Evolutionary conservation across 2,113 vertebrate species (phyloP).

Genomic region (Apaloderma vittatum): DNA sequence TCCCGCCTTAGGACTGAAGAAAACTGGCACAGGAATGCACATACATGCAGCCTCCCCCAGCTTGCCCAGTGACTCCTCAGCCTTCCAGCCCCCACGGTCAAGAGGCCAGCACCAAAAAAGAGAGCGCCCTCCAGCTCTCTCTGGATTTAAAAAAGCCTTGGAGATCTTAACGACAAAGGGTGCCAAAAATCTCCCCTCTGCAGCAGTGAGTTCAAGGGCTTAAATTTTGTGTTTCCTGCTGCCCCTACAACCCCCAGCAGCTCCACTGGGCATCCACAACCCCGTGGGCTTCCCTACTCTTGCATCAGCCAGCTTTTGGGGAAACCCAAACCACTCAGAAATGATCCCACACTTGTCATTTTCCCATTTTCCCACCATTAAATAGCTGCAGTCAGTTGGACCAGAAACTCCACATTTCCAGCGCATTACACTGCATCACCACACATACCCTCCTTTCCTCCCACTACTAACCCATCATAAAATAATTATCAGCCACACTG

Average conservation of each 20-base stretch:
- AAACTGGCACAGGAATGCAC: background rate
- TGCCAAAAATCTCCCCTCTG: background rate
- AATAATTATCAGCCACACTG: background rate
- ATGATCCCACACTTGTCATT: background rate
- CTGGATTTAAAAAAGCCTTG: background rate
- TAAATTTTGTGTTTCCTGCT: background rate
- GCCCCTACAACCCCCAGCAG: background rate
- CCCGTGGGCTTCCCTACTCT: background rate
- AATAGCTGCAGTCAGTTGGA: background rate
- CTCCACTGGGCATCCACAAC: background rate
- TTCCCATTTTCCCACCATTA: background rate
- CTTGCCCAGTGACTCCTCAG: background rate
- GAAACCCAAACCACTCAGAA: background rate
- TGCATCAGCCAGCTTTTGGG: background rate
- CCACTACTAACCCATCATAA: background rate
- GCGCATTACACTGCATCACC: background rate
- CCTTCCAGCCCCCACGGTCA: background rate
- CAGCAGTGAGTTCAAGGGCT: background rate
- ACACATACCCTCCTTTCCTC: background rate
- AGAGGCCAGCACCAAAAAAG: background rate
- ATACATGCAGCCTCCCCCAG: background rate
- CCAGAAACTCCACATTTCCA: background rate
- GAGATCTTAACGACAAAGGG: background rate
- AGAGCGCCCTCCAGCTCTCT: background rate
- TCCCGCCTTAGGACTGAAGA: background rate